phyloP scores from a whole-genome alignment of 2,113 vertebrate genomes.

The mouse (Mus musculus) region GRCm39 chr2:145928501-145929000 shows the following conservation, averaged over 20 bases:
- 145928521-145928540: background rate
- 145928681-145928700: background rate
- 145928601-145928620: background rate
- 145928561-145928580: too few relatives aligned
- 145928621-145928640: background rate
- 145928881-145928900: background rate
- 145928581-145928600: too few relatives aligned
- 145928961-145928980: background rate
- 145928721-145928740: background rate
- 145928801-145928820: background rate
- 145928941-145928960: background rate
- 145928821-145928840: constrained; percentile 16
- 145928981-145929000: background rate
- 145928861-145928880: background rate
- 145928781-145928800: background rate
- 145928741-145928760: background rate
- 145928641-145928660: background rate
- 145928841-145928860: background rate
- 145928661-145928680: background rate
- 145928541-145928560: too few relatives aligned
- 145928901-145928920: constrained; percentile 26
- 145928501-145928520: background rate
- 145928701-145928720: background rate
- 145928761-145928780: background rate
- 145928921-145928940: background rate